Base-by-base conservation (phyloP, 2,113 vertebrate species). In the Charadrius vociferus region DNA sequence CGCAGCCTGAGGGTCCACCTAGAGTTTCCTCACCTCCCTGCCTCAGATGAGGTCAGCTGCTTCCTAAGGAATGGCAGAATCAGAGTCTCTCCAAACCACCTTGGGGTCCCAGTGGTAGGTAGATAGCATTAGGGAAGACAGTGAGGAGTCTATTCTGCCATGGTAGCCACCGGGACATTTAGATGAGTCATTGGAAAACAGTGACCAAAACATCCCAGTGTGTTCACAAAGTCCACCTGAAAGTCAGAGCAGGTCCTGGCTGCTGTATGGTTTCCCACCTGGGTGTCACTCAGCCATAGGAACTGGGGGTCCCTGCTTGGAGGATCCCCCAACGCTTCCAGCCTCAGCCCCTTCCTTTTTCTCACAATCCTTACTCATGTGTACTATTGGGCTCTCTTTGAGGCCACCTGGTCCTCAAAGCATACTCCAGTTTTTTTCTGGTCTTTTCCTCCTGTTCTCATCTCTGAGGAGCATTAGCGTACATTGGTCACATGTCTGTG, bases 401-500 rank as follows among this genome's bases (percentile, higher is more conserved):
- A 68, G 18, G 15, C 12, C 15, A 77, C 59, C 6, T 24, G 9
- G 20, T 52, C 30, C 29, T 77, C 43, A 77, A 14, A 72, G 26
- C 29, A 70, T 59, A 61, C 36, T 74, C 55, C 4, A 1, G 19
- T 14, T 15, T 45, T 78, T 68, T 84, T 7, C 24, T 61, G 20
- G 8, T 4, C 12, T 59, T 81, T 71, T 17, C 27, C 9, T 78
- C 22, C 23, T 66, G 8, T 81, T 89, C 19, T 84, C 17, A 21
- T 63, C 29, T 93, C 52, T 37, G 22, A 78, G 43, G 20, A 65
- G 9, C 22, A 47, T 45, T 8, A 7, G 2, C 84, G 10, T 63
- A 43, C 22, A 50, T 26, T 3, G 2, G 10, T 71, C 30, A 8
- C 0, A 0, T 45, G 53, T 23, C 20, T 1, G 9, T 34, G 55